Conservation (phyloP, 2,113 vertebrate genomes). For the Ctenomys sociabilis region DNA sequence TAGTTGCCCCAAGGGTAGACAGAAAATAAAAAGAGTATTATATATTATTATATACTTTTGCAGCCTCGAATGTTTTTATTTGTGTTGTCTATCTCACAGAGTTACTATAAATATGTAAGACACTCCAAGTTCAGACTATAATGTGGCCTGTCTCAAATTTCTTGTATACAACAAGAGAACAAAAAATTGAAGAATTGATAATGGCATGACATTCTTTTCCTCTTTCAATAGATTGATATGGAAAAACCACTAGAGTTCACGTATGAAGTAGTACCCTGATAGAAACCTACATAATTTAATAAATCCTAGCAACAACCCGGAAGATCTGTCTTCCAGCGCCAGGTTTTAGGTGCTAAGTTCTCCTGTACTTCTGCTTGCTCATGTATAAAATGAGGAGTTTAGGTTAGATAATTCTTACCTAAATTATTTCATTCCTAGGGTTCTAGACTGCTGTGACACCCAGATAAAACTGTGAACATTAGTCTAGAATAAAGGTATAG, state of each 20-base stretch:
- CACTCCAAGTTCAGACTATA: neutral
- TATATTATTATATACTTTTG: neutral
- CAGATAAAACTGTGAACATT: neutral
- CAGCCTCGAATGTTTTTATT: neutral
- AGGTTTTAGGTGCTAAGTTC: neutral
- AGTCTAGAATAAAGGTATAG: neutral
- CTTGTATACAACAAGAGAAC: neutral
- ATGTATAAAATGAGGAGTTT: neutral
- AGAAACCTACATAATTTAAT: neutral
- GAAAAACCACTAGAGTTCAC: neutral
- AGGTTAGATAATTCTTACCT: slow-evolving; percentile 20
- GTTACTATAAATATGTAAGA: neutral
- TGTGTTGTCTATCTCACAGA: neutral
- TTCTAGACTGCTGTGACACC: neutral
- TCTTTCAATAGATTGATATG: neutral
- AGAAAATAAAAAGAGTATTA: neutral
- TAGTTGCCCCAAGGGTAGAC: neutral
- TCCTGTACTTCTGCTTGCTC: neutral
- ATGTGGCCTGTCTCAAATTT: neutral
- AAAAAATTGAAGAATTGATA: neutral
- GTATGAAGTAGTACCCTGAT: neutral
- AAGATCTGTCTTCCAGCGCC: neutral
- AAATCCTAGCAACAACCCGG: neutral
- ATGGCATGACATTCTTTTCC: neutral
- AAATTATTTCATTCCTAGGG: neutral